These are phyloP conservation scores for Therioaphis trifolii DNA, from an alignment of 2,888 invertebrate species.

Conservation along the genomic window DNA sequence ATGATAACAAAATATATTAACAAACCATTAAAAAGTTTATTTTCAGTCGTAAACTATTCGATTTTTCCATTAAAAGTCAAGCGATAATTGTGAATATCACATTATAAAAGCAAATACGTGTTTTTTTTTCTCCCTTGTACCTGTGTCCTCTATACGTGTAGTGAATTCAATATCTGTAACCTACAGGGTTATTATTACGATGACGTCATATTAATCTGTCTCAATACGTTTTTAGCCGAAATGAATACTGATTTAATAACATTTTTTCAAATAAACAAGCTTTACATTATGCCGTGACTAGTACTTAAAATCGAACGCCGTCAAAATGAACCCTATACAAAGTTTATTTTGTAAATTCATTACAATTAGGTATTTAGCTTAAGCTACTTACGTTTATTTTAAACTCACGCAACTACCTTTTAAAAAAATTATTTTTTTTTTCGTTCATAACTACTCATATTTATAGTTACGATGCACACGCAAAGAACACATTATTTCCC, in stretches of 20 bases:
- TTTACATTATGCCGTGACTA: not conserved
- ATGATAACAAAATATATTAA: not conserved
- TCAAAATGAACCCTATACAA: too few relatives aligned
- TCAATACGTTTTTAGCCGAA: not conserved
- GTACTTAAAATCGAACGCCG: too few relatives aligned
- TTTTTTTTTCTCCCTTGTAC: not conserved
- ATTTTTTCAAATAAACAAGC: not conserved
- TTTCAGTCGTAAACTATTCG: not conserved
- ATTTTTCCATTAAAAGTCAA: slow-evolving; percentile 25
- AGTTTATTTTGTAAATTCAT: too few relatives aligned
- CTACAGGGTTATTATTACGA: not conserved
- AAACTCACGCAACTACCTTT: not conserved
- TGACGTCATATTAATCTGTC: not conserved
- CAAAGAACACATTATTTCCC: too few relatives aligned
- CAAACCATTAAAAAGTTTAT: slow-evolving; percentile 9
- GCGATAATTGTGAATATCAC: not conserved
- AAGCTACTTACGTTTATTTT: too few relatives aligned
- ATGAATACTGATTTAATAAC: not conserved
- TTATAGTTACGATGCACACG: too few relatives aligned
- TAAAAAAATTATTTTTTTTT: too few relatives aligned
- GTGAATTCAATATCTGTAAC: too few relatives aligned
- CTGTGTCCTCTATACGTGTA: too few relatives aligned
- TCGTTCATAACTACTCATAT: too few relatives aligned
- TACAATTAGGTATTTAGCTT: too few relatives aligned
- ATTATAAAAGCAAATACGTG: slow-evolving; percentile 3